Percentiles rank a stretch among this genome's conserved stretches.
Evolutionary conservation across 2,888 invertebrate genomes (phyloP).

Genomic region (Ormyrus thymus): DNA sequence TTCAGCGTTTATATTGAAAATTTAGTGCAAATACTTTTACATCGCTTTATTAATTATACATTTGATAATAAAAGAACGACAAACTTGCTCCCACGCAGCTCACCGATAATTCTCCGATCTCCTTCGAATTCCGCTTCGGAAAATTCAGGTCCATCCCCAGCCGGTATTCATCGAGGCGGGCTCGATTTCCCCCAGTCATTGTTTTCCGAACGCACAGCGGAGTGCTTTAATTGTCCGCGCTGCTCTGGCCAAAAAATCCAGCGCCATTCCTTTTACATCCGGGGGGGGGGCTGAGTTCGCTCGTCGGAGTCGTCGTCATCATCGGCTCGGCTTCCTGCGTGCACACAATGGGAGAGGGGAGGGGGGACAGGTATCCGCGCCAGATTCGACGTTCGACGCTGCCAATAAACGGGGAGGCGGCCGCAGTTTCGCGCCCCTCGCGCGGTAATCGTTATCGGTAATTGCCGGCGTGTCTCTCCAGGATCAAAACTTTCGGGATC

Average conservation of each 20-base stretch:
- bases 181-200: too few relatives aligned
- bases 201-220: too few relatives aligned
- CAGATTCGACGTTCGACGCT: constrained; percentile 18
- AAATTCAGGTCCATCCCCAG: too few relatives aligned
- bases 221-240: not conserved
- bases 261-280: constrained; percentile 9
- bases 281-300: not conserved
- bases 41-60: too few relatives aligned
- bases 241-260: not conserved
- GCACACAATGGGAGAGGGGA: constrained; percentile 17
- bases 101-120: too few relatives aligned
- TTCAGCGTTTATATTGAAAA: too few relatives aligned
- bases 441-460: constrained; percentile 50
- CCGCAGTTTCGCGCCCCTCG: constrained; percentile 17
- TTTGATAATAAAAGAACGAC: too few relatives aligned
- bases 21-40: too few relatives aligned
- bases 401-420: constrained; percentile 33
- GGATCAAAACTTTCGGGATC: constrained; percentile 25
- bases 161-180: too few relatives aligned
- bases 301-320: not conserved
- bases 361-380: not conserved
- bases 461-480: constrained; percentile 28
- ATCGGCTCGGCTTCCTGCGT: not conserved
- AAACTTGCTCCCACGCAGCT: too few relatives aligned
- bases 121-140: too few relatives aligned